Base-by-base conservation (phyloP, 2,888 invertebrate genomes). In the Amiota communis region DNA sequence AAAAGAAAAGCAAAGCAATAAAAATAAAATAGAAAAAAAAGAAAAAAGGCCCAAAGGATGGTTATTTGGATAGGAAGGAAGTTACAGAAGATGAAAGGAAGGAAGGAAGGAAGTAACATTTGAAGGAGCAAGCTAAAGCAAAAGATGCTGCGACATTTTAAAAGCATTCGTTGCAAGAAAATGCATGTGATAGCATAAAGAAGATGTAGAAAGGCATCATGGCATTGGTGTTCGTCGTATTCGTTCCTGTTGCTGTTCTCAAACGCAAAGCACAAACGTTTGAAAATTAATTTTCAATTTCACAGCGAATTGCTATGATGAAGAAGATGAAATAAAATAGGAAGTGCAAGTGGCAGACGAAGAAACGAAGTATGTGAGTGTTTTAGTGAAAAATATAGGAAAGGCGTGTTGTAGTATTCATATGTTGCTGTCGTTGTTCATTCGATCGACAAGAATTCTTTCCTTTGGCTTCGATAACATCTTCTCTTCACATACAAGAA, bases 261-360 rank as follows among this genome's bases (percentile, higher is more conserved):
- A 63, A 72, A 72, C 67, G 78, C 78, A 80, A 84, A 76, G 75
- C 81, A 74, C 13, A 84, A 85, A 76, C 83, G 86, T 83, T 83
- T 82, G 83, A 84, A 85, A 83, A 83, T 83, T 85, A 84, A 83
- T 83, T 83, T 83, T 81, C 86, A 79, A 83, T 83, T 85, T 84
- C 78, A 75, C 79, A 23, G 63, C 23, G 17, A n/a, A 36, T 36
- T 36, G 36, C 36, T 36, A 36, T 36, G 36, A 36, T 36, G 36
- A 78, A 75, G 79, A 65, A 78, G 81, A 80, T 74, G 75, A 76
- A 71, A 59, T 51, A n/a, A 51, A 76, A 78, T 9, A 17, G 17
- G 82, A 78, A 76, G 74, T 74, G 69, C 74, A 63, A 65, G 72
- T 69, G 23, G n/a, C 65, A 49, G 57, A 71, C 75, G 78, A 76